Conservation (phyloP, 53 echinoderm and acorn worm genomes). For the Hippasteria phrygiana region DNA sequence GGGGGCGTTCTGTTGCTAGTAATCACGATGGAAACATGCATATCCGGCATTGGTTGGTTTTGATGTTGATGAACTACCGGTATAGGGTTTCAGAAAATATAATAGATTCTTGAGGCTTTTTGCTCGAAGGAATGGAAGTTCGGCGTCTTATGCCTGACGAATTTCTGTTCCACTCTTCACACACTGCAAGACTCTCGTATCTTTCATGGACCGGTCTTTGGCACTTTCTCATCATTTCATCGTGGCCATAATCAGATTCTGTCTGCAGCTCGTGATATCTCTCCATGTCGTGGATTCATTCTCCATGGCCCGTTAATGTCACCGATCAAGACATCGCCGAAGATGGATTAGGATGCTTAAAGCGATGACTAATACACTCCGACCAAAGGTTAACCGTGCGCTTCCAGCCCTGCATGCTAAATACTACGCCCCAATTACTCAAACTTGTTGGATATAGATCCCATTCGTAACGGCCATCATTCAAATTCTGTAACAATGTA, state of each 20-base stretch:
- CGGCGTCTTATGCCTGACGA: too few species aligned
- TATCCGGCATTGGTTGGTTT: too few species aligned
- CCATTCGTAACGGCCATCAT: too few species aligned
- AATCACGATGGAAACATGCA: too few species aligned
- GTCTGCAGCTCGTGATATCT: neutral
- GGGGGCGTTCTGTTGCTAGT: too few species aligned
- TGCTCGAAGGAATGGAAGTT: too few species aligned
- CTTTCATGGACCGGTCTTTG: conserved; percentile 16
- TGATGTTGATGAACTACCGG: too few species aligned
- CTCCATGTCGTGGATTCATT: neutral
- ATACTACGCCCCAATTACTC: too few species aligned
- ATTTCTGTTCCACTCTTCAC: neutral
- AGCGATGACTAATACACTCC: conserved; percentile 9
- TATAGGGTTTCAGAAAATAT: too few species aligned
- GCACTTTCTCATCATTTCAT: conserved; percentile 37
- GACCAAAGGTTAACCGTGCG: conserved; percentile 7
- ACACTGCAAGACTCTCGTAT: neutral
- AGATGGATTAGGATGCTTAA: conserved; percentile 8
- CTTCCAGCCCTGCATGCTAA: neutral
- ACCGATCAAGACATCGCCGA: neutral
- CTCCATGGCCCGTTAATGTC: neutral
- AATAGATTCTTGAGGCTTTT: too few species aligned
- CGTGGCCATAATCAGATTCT: neutral
- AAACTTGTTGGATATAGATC: too few species aligned
- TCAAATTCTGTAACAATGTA: too few species aligned